phyloP scores from a whole-genome alignment of 2,113 vertebrate genomes.

The Aphyosemion australe region DNA sequence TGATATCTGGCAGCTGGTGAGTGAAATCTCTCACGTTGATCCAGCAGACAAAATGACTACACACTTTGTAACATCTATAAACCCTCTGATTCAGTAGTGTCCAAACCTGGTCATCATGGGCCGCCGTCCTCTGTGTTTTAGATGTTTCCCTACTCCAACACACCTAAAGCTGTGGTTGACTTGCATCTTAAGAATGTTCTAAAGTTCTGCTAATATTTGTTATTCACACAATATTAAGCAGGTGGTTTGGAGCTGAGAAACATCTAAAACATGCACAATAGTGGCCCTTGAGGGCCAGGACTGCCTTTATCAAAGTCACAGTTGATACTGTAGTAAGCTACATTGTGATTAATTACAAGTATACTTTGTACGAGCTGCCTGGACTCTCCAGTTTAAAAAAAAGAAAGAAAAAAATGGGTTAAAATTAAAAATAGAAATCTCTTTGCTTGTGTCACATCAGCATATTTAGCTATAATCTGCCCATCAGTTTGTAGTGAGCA shows the following conservation, averaged over 20 bases:
- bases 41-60: not conserved
- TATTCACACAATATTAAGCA: too few relatives aligned
- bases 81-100: too few relatives aligned
- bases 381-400: constrained; percentile 1
- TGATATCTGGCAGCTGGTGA: not conserved
- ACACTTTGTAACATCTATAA: too few relatives aligned
- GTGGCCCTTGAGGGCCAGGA: not conserved
- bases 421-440: constrained; percentile 24
- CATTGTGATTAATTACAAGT: not conserved
- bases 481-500: constrained; percentile 1
- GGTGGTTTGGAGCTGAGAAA: too few relatives aligned
- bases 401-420: constrained; percentile 1
- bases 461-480: constrained; percentile 8
- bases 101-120: too few relatives aligned
- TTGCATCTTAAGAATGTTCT: too few relatives aligned
- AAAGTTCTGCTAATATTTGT: too few relatives aligned
- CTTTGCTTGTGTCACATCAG: constrained; percentile 7
- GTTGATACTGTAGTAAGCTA: not conserved
- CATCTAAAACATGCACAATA: too few relatives aligned
- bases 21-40: not conserved
- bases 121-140: too few relatives aligned
- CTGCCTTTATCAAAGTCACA: not conserved
- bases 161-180: too few relatives aligned
- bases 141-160: too few relatives aligned
- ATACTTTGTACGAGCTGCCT: not conserved